Conservation (phyloP, 2,113 vertebrate genomes). For the Brienomyrus longianalis region DNA sequence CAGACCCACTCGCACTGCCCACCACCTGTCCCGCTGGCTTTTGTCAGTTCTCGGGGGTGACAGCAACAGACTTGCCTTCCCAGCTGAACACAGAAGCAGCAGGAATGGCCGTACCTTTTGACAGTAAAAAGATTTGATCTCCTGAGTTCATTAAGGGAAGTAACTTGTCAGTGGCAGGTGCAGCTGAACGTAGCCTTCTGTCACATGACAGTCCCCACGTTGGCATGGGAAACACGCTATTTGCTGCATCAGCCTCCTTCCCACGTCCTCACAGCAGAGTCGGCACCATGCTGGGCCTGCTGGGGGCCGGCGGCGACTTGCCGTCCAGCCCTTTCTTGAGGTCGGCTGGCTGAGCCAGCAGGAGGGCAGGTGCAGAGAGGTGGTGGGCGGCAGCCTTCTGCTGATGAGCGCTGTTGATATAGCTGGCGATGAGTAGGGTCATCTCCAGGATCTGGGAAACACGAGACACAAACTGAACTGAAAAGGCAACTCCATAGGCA, state of each 20-base stretch:
- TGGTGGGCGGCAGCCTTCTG: slow-evolving; percentile 81
- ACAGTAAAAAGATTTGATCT: not conserved
- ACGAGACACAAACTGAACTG: slow-evolving; percentile 8
- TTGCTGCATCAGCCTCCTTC: not conserved
- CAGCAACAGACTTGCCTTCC: not conserved
- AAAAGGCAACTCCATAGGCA: not conserved
- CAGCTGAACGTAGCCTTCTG: not conserved
- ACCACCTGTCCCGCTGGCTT: not conserved
- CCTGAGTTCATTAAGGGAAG: not conserved
- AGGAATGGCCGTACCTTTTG: not conserved
- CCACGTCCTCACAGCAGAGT: slow-evolving; percentile 73
- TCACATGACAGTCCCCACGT: not conserved
- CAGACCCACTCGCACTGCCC: not conserved
- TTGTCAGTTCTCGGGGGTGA: not conserved
- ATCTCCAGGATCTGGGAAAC: slow-evolving; percentile 82
- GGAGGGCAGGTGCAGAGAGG: slow-evolving; percentile 78
- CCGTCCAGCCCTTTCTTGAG: slow-evolving; percentile 68
- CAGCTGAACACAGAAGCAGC: not conserved
- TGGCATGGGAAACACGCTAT: not conserved
- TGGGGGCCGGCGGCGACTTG: slow-evolving; percentile 61
- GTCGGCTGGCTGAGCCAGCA: slow-evolving; percentile 60
- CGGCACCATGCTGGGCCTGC: slow-evolving; percentile 80
- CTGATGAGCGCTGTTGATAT: slow-evolving; percentile 84
- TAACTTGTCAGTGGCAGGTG: not conserved
- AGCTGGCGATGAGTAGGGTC: slow-evolving; percentile 84